phyloP scores from a whole-genome alignment of 2,888 invertebrate species.

The Odontothrips loti region DNA sequence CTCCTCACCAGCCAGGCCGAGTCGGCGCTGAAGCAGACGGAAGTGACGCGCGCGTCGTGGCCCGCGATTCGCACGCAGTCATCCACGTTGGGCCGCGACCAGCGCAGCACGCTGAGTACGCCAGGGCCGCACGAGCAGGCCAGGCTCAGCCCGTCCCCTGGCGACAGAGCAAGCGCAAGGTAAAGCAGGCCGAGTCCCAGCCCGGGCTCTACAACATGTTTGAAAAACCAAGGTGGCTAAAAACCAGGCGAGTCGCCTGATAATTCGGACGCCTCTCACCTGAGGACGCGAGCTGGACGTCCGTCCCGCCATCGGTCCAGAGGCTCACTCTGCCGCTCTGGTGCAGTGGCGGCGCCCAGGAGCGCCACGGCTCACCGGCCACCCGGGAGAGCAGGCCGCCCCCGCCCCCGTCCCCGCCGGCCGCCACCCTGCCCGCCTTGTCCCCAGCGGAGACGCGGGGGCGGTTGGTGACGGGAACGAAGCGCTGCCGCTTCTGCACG shows the following conservation, averaged over 20 bases:
- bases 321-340: background rate
- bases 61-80: constrained; percentile 34
- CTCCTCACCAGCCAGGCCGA: constrained; percentile 35
- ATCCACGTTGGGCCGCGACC: constrained; percentile 28
- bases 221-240: too few relatives aligned
- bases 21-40: constrained; percentile 35
- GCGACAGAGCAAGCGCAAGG: background rate
- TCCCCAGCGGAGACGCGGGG: background rate
- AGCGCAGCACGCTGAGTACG: constrained; percentile 33
- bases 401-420: background rate
- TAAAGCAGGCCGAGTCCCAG: too few relatives aligned
- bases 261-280: background rate
- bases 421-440: background rate
- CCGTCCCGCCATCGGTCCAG: background rate
- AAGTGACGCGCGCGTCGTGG: constrained; percentile 34
- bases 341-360: background rate
- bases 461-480: background rate
- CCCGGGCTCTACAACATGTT: too few relatives aligned
- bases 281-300: background rate
- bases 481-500: background rate
- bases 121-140: constrained; percentile 35
- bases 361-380: background rate
- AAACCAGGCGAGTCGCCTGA: too few relatives aligned
- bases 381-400: background rate
- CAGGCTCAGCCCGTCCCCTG: constrained; percentile 35